phyloP scores from a whole-genome alignment of 2,113 vertebrate genomes.

The Leptobrachium ailaonicum region DNA sequence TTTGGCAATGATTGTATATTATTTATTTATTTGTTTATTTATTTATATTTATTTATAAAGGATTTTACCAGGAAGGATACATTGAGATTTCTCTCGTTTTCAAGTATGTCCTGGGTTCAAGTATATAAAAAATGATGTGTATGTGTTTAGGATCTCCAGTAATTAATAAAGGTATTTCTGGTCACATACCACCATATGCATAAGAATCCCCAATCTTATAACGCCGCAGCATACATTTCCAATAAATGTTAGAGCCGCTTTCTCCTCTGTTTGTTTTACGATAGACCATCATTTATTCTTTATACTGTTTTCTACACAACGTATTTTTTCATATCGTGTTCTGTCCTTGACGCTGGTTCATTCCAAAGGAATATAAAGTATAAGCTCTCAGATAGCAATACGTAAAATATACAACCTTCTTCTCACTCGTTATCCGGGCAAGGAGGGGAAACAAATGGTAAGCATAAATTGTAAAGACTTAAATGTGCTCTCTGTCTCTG shows the following conservation, averaged over 20 bases:
- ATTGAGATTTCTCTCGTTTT: too few relatives aligned
- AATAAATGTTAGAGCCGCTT: background rate
- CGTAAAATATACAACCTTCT: background rate
- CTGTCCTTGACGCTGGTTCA: background rate
- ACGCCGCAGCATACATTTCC: background rate
- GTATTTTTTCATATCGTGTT: background rate
- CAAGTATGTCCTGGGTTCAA: too few relatives aligned
- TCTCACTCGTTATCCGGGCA: too few relatives aligned
- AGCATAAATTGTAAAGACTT: too few relatives aligned
- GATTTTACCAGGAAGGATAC: too few relatives aligned
- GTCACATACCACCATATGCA: background rate
- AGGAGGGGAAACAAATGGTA: too few relatives aligned
- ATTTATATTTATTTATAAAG: too few relatives aligned
- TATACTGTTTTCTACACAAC: background rate
- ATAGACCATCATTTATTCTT: background rate
- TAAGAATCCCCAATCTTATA: background rate
- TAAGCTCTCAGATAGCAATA: background rate
- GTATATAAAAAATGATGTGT: too few relatives aligned
- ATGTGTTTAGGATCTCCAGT: constrained; percentile 4
- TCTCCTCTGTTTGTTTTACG: background rate
- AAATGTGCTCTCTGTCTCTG: too few relatives aligned
- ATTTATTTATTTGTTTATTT: background rate
- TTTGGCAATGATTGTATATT: background rate
- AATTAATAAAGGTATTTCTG: background rate
- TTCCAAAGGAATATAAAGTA: background rate